Conservation (phyloP, 1,140 invertebrate genomes). For the Drosophila orosa region DNA sequence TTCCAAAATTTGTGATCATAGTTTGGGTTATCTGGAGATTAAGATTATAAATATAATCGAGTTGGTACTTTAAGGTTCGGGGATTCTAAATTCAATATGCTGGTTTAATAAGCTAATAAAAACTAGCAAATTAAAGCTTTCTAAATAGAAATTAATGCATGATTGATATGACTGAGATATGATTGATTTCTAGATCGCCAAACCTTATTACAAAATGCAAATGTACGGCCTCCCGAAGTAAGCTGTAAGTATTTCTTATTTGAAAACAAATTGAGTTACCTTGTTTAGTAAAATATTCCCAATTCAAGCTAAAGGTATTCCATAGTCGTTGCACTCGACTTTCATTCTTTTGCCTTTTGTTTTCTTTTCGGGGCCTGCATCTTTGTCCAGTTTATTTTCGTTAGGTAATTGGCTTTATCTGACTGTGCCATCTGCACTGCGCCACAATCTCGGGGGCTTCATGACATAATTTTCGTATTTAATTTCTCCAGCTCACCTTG, state of each 20-base stretch:
- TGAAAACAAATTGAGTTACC: background rate
- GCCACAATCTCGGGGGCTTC: constrained; percentile 34
- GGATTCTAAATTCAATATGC: no score
- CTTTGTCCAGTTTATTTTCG: constrained; percentile 15
- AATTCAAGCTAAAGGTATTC: background rate
- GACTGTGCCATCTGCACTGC: constrained; percentile 68
- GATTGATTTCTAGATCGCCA: no score
- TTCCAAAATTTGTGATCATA: no score
- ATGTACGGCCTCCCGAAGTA: no score
- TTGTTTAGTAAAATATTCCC: background rate
- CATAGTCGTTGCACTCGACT: background rate
- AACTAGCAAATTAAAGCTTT: no score
- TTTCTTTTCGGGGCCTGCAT: constrained; percentile 12
- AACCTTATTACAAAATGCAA: no score
- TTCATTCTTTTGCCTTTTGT: background rate
- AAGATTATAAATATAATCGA: background rate
- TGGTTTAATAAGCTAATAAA: no score
- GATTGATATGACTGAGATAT: no score
- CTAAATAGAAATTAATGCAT: no score
- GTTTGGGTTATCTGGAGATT: background rate
- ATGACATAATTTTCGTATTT: constrained; percentile 77
- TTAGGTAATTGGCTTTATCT: constrained; percentile 65
- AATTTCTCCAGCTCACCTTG: constrained; percentile 63
- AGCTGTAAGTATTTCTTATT: no score
- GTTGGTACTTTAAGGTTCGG: background rate